Conservation (phyloP, 2,113 vertebrate genomes). For the Alectura lathami region DNA sequence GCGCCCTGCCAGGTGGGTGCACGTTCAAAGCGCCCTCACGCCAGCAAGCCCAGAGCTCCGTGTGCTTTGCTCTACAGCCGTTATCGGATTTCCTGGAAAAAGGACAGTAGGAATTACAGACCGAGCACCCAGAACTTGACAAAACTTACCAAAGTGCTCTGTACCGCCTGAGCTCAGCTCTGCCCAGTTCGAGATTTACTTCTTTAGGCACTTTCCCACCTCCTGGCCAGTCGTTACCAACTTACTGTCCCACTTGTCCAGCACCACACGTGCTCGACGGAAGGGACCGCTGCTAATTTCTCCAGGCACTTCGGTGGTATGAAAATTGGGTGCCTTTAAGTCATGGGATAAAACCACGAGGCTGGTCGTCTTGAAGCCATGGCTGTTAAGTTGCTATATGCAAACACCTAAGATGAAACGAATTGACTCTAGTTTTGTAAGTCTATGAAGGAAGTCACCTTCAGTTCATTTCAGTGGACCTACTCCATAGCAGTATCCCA, state of each 20-base stretch:
- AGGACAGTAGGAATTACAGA: neutral
- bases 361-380: neutral
- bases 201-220: neutral
- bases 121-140: neutral
- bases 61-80: neutral
- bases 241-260: neutral
- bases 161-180: rapidly evolving
- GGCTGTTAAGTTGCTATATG: rapidly evolving
- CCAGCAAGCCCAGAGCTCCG: neutral
- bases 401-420: neutral
- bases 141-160: no score
- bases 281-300: rapidly evolving
- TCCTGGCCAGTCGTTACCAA: rapidly evolving
- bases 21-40: rapidly evolving
- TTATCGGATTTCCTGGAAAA: rapidly evolving
- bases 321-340: neutral
- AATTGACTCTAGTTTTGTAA: neutral
- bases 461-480: neutral
- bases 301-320: rapidly evolving
- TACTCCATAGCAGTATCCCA: neutral
- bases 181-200: rapidly evolving
- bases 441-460: rapidly evolving
- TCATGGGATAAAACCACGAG: rapidly evolving
- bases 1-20: rapidly evolving
- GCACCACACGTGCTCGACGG: rapidly evolving